phyloP scores from a whole-genome alignment of 2,888 invertebrate species.

The Trissonchulus latispiculum region DNA sequence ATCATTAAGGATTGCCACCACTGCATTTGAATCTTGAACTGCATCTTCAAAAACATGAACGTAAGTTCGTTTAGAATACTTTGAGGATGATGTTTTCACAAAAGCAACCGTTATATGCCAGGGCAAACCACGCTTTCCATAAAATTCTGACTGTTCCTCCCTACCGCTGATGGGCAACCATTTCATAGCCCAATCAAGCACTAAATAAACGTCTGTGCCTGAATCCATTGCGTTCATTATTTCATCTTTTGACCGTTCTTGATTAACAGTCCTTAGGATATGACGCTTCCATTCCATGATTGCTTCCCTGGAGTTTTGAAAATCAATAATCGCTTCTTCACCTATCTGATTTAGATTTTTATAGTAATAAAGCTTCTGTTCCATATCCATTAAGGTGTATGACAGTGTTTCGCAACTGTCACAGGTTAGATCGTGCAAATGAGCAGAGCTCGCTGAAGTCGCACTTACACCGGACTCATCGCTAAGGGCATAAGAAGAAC shows the following conservation, averaged over 20 bases:
- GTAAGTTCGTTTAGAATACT: neutral
- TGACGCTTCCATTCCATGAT: neutral
- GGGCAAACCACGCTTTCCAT: neutral
- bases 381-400: neutral
- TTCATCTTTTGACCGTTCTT: neutral
- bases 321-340: neutral
- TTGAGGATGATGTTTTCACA: neutral
- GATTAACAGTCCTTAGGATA: slow-evolving; percentile 10
- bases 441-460: neutral
- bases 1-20: slow-evolving; percentile 3
- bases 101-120: slow-evolving; percentile 10
- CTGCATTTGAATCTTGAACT: neutral
- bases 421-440: neutral
- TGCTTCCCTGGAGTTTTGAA: neutral
- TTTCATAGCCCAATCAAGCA: slow-evolving; percentile 8
- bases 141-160: neutral
- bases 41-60: neutral
- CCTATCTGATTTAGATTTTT: neutral
- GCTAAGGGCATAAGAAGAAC: neutral
- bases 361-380: neutral
- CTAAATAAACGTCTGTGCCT: neutral
- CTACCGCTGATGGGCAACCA: neutral
- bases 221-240: neutral
- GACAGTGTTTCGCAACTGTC: neutral
- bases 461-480: neutral